These are phyloP conservation scores for Pandion haliaetus DNA, from an alignment of 2,113 vertebrate genomes.

Conservation along the genomic window DNA sequence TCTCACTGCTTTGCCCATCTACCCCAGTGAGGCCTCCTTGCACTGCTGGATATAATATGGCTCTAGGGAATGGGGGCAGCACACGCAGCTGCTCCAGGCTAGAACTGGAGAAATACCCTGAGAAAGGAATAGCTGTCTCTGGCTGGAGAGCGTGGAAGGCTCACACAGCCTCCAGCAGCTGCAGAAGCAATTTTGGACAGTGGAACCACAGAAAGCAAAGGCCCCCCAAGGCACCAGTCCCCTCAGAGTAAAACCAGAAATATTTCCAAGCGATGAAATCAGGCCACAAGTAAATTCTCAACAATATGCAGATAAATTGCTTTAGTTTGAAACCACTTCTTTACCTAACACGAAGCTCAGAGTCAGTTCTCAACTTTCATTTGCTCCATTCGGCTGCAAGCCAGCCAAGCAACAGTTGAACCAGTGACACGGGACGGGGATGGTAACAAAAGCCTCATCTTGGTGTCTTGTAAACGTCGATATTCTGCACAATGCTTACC, in stretches of 20 bases:
- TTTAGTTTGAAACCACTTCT: not conserved
- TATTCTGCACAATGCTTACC: not conserved
- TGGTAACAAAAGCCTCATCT: not conserved
- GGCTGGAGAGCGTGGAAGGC: not conserved
- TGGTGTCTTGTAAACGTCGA: not conserved
- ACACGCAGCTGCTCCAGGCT: not conserved
- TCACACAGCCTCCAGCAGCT: not conserved
- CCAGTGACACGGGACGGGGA: accelerated
- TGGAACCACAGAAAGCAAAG: not conserved
- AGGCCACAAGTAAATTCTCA: not conserved
- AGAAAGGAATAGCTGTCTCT: not conserved
- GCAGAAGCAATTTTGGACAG: not conserved
- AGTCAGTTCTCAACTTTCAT: not conserved
- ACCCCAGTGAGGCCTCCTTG: not conserved
- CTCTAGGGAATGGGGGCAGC: not conserved
- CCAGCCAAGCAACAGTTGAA: not conserved
- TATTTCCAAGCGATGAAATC: not conserved
- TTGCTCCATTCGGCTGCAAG: not conserved
- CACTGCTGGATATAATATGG: accelerated
- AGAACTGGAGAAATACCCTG: not conserved
- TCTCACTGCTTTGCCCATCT: not conserved
- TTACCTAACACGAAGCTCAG: not conserved
- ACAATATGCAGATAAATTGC: not conserved
- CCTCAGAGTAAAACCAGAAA: not conserved
- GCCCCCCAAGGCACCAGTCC: not conserved